A percentile compares a stretch with the other conserved stretches of the same genome.
Evolutionary conservation across 2,797 vertebrate genomes (phyloP).

Genomic region (Cottoperca gobio): DNA sequence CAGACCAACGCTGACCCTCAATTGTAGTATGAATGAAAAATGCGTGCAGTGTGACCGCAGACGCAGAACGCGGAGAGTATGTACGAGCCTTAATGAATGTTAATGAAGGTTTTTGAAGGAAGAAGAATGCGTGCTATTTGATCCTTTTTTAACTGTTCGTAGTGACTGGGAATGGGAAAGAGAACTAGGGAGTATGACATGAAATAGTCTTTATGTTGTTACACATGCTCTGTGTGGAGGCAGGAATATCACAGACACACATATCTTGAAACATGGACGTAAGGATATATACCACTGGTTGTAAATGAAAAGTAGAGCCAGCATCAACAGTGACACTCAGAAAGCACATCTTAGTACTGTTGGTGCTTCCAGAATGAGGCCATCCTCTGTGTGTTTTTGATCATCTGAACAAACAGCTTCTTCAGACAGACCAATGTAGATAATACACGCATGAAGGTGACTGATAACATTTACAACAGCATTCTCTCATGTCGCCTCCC

Average conservation of each 20-base stretch:
- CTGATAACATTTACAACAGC: slow-evolving; percentile 29
- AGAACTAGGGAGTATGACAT: no score
- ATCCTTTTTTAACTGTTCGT: no score
- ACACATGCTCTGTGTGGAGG: neutral
- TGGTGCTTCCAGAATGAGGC: neutral
- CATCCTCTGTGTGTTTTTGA: slow-evolving; percentile 1
- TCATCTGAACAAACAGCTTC: slow-evolving; percentile 17
- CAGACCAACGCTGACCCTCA: no score
- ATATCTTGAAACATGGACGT: neutral
- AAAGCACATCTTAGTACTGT: neutral
- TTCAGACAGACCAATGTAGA: neutral
- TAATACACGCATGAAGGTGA: slow-evolving; percentile 27
- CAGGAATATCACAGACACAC: no score
- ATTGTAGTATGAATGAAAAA: no score
- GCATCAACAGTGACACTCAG: neutral
- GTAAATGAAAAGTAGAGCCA: neutral
- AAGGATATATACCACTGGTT: neutral
- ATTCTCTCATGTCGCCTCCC: slow-evolving; percentile 23
- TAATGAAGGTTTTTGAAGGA: no score
- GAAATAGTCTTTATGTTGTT: neutral
- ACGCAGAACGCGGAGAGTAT: no score
- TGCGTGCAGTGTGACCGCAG: no score
- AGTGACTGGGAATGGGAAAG: no score
- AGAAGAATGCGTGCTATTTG: no score
- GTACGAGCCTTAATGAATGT: no score